Base-by-base conservation (phyloP, 2,113 vertebrate genomes). In the Pseudorasbora parva region DNA sequence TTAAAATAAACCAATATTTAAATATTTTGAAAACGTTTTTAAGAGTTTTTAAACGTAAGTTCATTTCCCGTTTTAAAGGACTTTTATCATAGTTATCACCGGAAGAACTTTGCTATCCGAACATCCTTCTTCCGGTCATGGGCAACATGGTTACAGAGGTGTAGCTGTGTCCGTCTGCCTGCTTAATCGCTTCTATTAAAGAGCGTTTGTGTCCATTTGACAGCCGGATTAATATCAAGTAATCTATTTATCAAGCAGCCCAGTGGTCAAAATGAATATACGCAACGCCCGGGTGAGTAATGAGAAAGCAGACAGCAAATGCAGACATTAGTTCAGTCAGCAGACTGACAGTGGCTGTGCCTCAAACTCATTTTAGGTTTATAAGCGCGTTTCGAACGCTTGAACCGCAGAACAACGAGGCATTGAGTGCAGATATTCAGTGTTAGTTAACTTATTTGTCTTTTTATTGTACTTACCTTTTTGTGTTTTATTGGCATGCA, bases 241-340 rank as follows among this genome's bases (percentile, higher is more conserved):
- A 21, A 12, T 64, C 30, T 33, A 66, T 79, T 66, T 51, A 49
- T 51, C 23, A 33, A 64, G 8, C 17, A 33, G 11, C 19, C 17
- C 64, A 51, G 7, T 8, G 21, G 68, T 43, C 87, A 93, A 88
- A 74, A 95, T 97, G 96, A 97, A 97, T 88, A 97, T 97, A 93
- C 94, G 96, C 88, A 97, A 96, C 90, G 96, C 96, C 0, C 93
- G 96, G 94, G 96, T 97, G 90, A 94, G 93, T 88, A 25, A n/a
- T 1, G 14, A 25, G 41, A n/a, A n/a, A n/a, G n/a, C n/a, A n/a
- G n/a, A n/a, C n/a, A 1, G 8, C 43, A 30, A 45, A 33, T 14
- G 0, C 51, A 62, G 86, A 78, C 2, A 54, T 56, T 25, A 4
- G 14, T 14, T 2, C 85, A 85, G 88, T 75, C 88, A 84, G 9